Conservation (phyloP, 2,888 invertebrate species). For the Platypus cylindrus region DNA sequence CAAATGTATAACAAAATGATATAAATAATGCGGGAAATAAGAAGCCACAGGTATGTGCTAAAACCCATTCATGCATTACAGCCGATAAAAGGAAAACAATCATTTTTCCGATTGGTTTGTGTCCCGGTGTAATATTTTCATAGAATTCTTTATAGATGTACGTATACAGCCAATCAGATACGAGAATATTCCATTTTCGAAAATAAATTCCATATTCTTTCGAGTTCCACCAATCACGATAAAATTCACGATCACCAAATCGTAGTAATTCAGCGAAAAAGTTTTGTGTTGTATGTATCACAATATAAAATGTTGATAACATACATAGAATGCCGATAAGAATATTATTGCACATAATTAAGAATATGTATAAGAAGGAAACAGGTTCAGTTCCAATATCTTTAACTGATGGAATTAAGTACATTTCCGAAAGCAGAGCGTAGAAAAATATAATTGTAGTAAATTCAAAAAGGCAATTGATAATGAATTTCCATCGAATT, state of each 20-base stretch:
- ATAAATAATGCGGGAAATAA: conserved; percentile 74
- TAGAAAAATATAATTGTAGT: conserved; percentile 66
- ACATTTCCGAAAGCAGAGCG: conserved; percentile 68
- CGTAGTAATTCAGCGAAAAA: conserved; percentile 77
- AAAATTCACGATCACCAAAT: conserved; percentile 78
- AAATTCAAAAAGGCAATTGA: conserved; percentile 60
- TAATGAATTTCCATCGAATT: conserved; percentile 63
- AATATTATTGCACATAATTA: conserved; percentile 56
- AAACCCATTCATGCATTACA: conserved; percentile 75
- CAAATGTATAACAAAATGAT: too few relatives aligned
- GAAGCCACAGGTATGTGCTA: conserved; percentile 66
- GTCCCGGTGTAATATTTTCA: conserved; percentile 34
- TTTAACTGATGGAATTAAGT: conserved; percentile 56
- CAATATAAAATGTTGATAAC: conserved; percentile 54
- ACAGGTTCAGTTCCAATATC: conserved; percentile 41
- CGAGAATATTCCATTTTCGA: conserved; percentile 91
- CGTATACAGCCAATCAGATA: conserved; percentile 86
- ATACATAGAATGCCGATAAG: conserved; percentile 56
- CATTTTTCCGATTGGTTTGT: conserved; percentile 42
- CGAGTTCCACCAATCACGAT: conserved; percentile 92
- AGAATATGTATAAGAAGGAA: conserved; percentile 39
- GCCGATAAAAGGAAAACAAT: conserved; percentile 71
- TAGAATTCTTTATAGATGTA: conserved; percentile 70
- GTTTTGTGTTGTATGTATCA: conserved; percentile 87
- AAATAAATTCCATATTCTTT: conserved; percentile 72